phyloP scores from a whole-genome alignment of 2,797 vertebrate species.

The Huso huso region DNA sequence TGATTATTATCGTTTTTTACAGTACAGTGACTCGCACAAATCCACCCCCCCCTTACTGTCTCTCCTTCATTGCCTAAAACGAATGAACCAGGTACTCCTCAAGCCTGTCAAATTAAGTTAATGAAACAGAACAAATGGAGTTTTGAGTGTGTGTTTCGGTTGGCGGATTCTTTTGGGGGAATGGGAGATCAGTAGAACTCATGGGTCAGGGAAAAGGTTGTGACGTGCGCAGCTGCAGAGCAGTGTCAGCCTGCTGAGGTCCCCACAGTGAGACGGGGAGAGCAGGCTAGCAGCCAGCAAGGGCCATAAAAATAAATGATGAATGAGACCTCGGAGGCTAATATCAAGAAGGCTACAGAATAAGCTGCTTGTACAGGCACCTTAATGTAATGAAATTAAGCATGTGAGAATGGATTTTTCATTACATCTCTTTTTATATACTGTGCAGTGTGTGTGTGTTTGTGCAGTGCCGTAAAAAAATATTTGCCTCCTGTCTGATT shows the following conservation, averaged over 20 bases:
- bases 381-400: constrained; percentile 11
- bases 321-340: constrained; percentile 18
- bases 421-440: no score
- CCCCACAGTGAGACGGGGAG: neutral
- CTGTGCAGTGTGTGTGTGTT: no score
- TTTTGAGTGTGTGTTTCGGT: constrained; percentile 40
- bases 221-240: neutral
- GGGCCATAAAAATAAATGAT: constrained; percentile 19
- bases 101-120: constrained; percentile 42
- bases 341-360: neutral
- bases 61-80: constrained; percentile 36
- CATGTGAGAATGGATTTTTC: neutral
- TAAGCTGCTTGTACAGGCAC: neutral
- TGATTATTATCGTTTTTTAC: no score
- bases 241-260: constrained; percentile 23
- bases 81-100: constrained; percentile 24
- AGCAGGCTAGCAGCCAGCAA: constrained; percentile 25
- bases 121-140: constrained; percentile 49
- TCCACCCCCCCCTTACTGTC: neutral
- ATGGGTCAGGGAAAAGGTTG: constrained; percentile 35
- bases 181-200: constrained; percentile 34
- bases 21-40: neutral
- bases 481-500: no score
- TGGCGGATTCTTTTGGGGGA: constrained; percentile 43
- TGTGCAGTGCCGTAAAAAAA: no score